A percentile compares a stretch with the other conserved stretches of the same genome.
These are phyloP conservation scores for Podargus strigoides DNA, from an alignment of 2,797 vertebrate species.

Conservation along the genomic window DNA sequence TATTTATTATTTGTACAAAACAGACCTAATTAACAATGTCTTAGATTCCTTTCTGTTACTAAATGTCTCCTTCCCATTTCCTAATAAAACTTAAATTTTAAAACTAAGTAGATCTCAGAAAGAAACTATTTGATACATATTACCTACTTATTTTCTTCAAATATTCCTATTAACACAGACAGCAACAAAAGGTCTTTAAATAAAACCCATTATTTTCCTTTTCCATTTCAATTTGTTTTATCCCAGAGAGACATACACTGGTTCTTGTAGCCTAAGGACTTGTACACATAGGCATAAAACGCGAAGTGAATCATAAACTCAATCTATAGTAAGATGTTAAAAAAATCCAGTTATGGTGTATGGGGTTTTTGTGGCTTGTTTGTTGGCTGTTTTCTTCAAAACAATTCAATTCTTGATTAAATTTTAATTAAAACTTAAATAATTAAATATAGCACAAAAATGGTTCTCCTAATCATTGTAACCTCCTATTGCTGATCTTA, in stretches of 20 bases:
- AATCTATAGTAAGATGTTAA: not conserved
- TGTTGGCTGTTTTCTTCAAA: not conserved
- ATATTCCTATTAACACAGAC: not conserved
- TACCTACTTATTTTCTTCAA: not conserved
- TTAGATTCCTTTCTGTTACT: not conserved
- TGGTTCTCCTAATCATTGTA: not conserved
- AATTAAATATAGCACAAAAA: not conserved
- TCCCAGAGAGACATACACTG: not conserved
- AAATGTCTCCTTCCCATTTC: not conserved
- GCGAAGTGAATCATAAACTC: not conserved
- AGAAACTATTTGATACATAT: not conserved
- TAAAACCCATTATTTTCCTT: not conserved
- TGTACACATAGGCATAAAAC: not conserved
- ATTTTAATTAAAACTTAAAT: not conserved
- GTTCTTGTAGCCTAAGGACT: not conserved
- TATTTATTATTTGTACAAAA: not conserved
- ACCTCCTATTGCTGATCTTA: not conserved
- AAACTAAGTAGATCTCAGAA: not conserved
- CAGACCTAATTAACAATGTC: not conserved
- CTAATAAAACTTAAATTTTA: not conserved
- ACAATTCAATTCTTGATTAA: not conserved
- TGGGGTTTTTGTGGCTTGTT: not conserved
- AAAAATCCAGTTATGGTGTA: not conserved
- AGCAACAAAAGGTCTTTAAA: not conserved
- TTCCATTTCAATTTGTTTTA: not conserved